phyloP scores from a whole-genome alignment of 2,888 invertebrate genomes.

The Eristalis arbustorum region DNA sequence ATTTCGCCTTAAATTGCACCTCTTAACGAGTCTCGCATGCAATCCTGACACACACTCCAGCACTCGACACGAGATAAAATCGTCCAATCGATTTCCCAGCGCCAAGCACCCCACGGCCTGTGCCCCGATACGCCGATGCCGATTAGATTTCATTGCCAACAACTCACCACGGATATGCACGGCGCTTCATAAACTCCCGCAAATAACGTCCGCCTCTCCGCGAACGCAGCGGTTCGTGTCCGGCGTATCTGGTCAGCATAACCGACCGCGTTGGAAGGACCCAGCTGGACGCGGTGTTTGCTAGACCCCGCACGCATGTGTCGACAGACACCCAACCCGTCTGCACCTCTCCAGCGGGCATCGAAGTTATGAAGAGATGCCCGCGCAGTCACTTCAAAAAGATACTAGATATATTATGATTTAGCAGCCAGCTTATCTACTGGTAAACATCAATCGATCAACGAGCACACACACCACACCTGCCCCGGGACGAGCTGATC shows the following conservation, averaged over 20 bases:
- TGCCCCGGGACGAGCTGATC: conserved; percentile 31
- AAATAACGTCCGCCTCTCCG: background rate
- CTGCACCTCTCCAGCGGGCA: background rate
- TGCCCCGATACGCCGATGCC: conserved; percentile 7
- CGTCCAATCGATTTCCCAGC: conserved; percentile 20
- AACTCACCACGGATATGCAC: conserved; percentile 36
- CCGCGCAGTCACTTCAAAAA: conserved; percentile 22
- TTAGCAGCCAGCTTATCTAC: conserved; percentile 33
- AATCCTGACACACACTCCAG: conserved; percentile 31
- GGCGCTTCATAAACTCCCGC: conserved; percentile 31
- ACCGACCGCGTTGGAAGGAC: background rate
- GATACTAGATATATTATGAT: conserved; percentile 36
- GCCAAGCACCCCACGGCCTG: background rate
- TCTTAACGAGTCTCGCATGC: conserved; percentile 14
- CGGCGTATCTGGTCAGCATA: background rate
- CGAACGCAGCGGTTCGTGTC: too few species aligned
- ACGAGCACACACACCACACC: background rate
- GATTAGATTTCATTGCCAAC: conserved; percentile 33
- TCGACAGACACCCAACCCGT: conserved; percentile 17
- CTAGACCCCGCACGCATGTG: conserved; percentile 13
- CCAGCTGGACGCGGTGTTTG: conserved; percentile 7
- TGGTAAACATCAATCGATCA: conserved; percentile 57
- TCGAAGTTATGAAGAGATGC: conserved; percentile 20
- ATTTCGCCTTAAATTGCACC: conserved; percentile 1
- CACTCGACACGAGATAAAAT: conserved; percentile 1